Evolutionary conservation across 2,888 invertebrate species (phyloP).

Genomic region (Tineola bisselliella): DNA sequence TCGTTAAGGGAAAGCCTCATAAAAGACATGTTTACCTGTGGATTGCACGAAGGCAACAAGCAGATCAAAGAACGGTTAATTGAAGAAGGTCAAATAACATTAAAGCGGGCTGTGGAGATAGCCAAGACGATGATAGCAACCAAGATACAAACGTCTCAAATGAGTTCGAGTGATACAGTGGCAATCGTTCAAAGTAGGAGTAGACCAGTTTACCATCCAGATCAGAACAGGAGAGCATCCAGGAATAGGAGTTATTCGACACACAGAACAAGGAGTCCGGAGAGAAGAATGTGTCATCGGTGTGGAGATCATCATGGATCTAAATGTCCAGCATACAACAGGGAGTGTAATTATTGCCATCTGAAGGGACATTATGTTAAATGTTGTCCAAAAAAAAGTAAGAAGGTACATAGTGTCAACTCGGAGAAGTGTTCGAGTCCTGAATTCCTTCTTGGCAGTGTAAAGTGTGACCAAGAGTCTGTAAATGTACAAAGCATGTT

Average conservation of each 20-base stretch:
- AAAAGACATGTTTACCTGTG: background rate
- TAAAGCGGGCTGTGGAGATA: background rate
- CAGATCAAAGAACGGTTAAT: conserved; percentile 4
- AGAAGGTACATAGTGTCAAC: background rate
- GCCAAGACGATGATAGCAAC: background rate
- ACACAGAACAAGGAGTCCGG: background rate
- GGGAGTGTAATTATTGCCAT: background rate
- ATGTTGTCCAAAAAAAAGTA: background rate
- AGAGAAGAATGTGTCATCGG: background rate
- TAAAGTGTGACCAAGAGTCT: too few relatives aligned
- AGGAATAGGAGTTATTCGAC: background rate
- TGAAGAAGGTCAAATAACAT: background rate
- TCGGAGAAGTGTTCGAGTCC: too few relatives aligned
- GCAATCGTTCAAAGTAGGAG: too few relatives aligned
- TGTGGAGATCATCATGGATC: background rate
- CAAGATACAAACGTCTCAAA: background rate
- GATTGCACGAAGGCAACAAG: background rate
- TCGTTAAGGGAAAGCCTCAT: too few relatives aligned
- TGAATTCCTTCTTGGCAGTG: too few relatives aligned
- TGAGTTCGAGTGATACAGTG: too few relatives aligned
- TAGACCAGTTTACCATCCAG: background rate
- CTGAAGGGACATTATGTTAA: background rate
- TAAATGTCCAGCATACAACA: background rate
- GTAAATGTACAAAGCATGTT: too few relatives aligned
- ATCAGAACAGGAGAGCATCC: background rate